A percentile compares a stretch with the other conserved stretches of the same genome.
Conservation (phyloP, 2,888 invertebrate genomes). For the Cancer borealis region DNA sequence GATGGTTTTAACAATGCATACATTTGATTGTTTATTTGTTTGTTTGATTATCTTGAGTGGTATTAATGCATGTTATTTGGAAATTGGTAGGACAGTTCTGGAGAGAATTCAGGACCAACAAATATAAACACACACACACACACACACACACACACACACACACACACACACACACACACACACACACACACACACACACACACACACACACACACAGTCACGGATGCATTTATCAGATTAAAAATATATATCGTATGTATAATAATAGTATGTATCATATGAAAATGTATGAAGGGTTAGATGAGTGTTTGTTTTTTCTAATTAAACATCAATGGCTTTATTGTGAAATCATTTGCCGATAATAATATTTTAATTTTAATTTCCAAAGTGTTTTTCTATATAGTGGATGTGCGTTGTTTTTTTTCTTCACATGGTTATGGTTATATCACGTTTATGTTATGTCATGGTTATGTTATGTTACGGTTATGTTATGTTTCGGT, state of each 20-base stretch:
- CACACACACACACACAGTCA: neutral
- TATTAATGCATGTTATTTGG: too few species aligned
- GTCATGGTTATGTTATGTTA: neutral
- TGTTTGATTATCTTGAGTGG: too few species aligned
- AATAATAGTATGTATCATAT: neutral
- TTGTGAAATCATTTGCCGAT: neutral
- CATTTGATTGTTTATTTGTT: too few species aligned
- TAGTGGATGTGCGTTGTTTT: neutral
- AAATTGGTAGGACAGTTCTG: neutral
- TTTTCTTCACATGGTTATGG: neutral
- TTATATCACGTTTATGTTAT: neutral
- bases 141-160: too few species aligned
- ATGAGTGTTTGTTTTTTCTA: neutral
- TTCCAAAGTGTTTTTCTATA: neutral
- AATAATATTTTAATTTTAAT: neutral
- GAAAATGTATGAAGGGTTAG: neutral
- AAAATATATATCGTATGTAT: neutral
- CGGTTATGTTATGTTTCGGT: neutral
- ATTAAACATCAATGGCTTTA: neutral
- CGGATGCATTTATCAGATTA: neutral
- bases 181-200: neutral
- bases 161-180: too few species aligned
- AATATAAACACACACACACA: too few species aligned
- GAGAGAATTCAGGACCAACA: neutral
- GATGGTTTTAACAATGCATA: too few species aligned